These are phyloP conservation scores for Calliopsis andreniformis DNA, from an alignment of 1,140 invertebrate genomes.

Conservation along the genomic window DNA sequence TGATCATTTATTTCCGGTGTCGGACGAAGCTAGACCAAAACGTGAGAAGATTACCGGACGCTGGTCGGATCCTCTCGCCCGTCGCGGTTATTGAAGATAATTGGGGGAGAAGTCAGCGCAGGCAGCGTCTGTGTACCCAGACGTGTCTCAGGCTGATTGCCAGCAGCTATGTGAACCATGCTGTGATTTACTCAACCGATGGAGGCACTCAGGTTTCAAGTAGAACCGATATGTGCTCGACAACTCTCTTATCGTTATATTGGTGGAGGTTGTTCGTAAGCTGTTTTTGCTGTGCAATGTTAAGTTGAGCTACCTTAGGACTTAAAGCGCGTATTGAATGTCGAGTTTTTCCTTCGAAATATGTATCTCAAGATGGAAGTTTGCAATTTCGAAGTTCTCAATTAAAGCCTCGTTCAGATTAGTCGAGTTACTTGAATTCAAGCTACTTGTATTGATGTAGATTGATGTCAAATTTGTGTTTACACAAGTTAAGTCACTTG, in stretches of 20 bases:
- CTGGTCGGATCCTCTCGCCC: constrained; percentile 12
- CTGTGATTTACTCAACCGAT: constrained; percentile 1
- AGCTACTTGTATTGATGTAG: no score
- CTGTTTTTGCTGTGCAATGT: no score
- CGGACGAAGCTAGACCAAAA: constrained; percentile 3
- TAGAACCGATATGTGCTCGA: not conserved
- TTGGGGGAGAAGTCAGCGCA: constrained; percentile 40
- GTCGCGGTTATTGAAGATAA: constrained; percentile 55
- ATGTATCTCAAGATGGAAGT: no score
- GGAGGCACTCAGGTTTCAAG: not conserved
- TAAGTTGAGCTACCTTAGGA: no score
- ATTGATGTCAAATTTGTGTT: no score
- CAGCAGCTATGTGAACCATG: constrained; percentile 4
- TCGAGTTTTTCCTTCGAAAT: no score
- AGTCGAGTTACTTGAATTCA: no score
- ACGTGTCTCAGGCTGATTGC: constrained; percentile 12
- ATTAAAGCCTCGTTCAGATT: no score
- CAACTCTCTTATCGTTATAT: not conserved
- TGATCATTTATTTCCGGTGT: constrained; percentile 53
- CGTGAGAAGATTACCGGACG: constrained; percentile 54
- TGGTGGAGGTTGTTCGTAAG: no score
- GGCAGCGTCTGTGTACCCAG: constrained; percentile 13
- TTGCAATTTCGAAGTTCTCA: no score
- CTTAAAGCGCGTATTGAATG: no score
- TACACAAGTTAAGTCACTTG: no score